Evolutionary conservation across 2,888 invertebrate genomes (phyloP).

Genomic region (Cephonodes hylas): DNA sequence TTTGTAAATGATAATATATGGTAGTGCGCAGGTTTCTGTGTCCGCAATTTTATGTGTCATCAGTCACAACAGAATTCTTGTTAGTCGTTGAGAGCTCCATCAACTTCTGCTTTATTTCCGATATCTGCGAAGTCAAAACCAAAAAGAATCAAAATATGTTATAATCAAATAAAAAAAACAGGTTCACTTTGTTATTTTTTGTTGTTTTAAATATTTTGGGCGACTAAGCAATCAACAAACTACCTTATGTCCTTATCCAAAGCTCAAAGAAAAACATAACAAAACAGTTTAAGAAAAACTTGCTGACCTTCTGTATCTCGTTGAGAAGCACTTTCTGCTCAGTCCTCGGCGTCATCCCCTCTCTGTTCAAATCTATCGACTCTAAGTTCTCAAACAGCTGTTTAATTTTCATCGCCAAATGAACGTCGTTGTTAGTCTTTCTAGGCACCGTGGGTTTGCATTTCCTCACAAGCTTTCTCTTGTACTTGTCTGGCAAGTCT

Average conservation of each 20-base stretch:
- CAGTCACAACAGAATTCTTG: conserved; percentile 46
- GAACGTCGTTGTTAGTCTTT: conserved; percentile 56
- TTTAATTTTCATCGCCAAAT: conserved; percentile 70
- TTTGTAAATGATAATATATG: too few species aligned
- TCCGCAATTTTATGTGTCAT: too few species aligned
- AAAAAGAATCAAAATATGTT: neutral
- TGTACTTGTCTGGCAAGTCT: conserved; percentile 72
- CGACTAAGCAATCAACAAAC: too few species aligned
- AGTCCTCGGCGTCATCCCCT: conserved; percentile 71
- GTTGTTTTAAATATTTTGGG: too few species aligned
- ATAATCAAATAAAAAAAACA: too few species aligned
- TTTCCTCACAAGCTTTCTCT: conserved; percentile 46
- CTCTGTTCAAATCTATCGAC: conserved; percentile 62
- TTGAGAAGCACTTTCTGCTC: conserved; percentile 77
- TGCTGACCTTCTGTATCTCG: conserved; percentile 81
- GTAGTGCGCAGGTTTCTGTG: too few species aligned
- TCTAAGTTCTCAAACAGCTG: conserved; percentile 69
- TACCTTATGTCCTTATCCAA: too few species aligned
- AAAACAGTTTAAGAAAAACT: too few species aligned
- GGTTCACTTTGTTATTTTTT: too few species aligned
- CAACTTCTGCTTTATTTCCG: conserved; percentile 79
- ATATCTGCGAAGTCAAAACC: conserved; percentile 66
- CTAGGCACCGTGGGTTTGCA: conserved; percentile 58
- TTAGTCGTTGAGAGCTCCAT: conserved; percentile 65
- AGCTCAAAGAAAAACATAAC: too few species aligned